phyloP scores from a whole-genome alignment of 30 jellyfish, hydroid and myxozoan genomes.

The Cassiopea andromeda region DNA sequence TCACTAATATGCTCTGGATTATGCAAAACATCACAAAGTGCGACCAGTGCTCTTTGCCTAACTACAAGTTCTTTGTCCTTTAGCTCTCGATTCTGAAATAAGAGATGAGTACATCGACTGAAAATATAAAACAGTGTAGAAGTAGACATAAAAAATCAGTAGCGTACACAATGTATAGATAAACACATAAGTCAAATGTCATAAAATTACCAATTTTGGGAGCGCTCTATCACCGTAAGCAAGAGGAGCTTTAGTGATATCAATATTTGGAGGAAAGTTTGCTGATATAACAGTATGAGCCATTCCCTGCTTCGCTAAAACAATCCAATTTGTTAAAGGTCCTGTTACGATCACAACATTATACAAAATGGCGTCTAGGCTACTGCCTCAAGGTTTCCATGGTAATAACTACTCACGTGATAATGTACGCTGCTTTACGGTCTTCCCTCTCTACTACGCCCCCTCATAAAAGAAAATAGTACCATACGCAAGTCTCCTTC shows the following conservation, averaged over 20 bases:
- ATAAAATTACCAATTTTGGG: slow-evolving; percentile 87
- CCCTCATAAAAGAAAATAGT: too few species aligned
- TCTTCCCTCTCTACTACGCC: too few species aligned
- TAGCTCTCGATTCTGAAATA: slow-evolving; percentile 82
- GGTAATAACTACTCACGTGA: background rate
- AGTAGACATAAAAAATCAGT: too few species aligned
- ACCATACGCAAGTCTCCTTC: too few species aligned
- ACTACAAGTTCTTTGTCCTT: slow-evolving; percentile 54
- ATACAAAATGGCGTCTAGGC: slow-evolving; percentile 4
- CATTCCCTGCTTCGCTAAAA: slow-evolving; percentile 31
- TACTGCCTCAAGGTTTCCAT: background rate
- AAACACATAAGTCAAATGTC: too few species aligned
- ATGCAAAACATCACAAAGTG: slow-evolving; percentile 89
- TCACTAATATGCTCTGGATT: slow-evolving; percentile 89
- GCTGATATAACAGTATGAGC: slow-evolving; percentile 94
- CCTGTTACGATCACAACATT: background rate
- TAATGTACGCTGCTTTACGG: background rate
- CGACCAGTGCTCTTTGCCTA: slow-evolving; percentile 93
- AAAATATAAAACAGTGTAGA: too few species aligned
- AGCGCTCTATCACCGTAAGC: slow-evolving; percentile 96
- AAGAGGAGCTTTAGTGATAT: slow-evolving; percentile 90
- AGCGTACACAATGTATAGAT: too few species aligned
- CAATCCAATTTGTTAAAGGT: background rate
- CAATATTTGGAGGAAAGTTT: slow-evolving; percentile 94
- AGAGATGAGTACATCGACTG: background rate